These are phyloP conservation scores for Meta bourneti DNA, from an alignment of 2,888 invertebrate genomes.

Conservation along the genomic window DNA sequence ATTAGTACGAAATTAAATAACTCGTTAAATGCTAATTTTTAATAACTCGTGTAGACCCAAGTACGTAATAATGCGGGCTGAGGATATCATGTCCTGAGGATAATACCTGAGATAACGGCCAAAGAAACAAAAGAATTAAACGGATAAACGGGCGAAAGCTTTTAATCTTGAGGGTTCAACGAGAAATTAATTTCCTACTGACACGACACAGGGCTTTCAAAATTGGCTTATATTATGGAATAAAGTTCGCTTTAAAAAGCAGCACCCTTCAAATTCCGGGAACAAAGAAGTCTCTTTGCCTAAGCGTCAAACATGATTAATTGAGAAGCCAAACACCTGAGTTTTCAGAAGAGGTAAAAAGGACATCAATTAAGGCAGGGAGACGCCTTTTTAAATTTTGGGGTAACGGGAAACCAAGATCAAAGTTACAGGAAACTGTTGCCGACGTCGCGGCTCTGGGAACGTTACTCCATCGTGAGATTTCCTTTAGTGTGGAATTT, in stretches of 20 bases:
- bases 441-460: no score
- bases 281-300: slow-evolving; percentile 29
- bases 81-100: background rate
- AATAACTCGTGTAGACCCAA: background rate
- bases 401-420: background rate
- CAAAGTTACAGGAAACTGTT: background rate
- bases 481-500: background rate
- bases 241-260: slow-evolving; percentile 31
- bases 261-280: slow-evolving; percentile 22
- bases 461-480: background rate
- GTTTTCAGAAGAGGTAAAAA: slow-evolving; percentile 30
- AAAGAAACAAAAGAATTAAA: background rate
- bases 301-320: slow-evolving; percentile 35
- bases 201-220: slow-evolving; percentile 20
- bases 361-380: slow-evolving; percentile 20
- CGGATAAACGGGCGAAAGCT: background rate
- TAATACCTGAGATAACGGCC: background rate
- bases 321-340: slow-evolving; percentile 39
- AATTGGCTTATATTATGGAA: slow-evolving; percentile 42
- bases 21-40: background rate
- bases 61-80: background rate
- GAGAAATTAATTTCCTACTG: slow-evolving; percentile 5
- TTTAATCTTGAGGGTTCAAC: background rate
- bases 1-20: background rate
- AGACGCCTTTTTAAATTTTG: background rate